A percentile compares a stretch with the other conserved stretches of the same genome.
Conservation (phyloP, 2,113 vertebrate genomes). For the Oreotrochilus melanogaster region DNA sequence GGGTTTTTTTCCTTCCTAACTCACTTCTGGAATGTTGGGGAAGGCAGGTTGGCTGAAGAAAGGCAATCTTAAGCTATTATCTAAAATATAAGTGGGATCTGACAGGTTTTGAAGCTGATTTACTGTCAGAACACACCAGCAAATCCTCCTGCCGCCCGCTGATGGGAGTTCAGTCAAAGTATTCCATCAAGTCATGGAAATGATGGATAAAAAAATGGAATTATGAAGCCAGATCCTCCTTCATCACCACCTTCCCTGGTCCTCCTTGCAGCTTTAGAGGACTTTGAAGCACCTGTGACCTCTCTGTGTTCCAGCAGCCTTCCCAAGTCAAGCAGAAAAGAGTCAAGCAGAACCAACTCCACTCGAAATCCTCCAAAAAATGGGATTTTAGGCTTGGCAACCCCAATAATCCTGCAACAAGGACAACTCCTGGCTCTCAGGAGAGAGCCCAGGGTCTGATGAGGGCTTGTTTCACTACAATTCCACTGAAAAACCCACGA, state of each 20-base stretch:
- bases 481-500: no score
- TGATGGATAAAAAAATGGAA: fast-evolving
- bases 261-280: not conserved
- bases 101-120: fast-evolving
- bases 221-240: fast-evolving
- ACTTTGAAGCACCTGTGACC: fast-evolving
- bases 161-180: not conserved
- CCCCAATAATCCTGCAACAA: no score
- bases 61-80: fast-evolving
- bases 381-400: no score
- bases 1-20: not conserved
- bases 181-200: not conserved
- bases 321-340: no score
- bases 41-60: not conserved
- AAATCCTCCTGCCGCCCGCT: not conserved
- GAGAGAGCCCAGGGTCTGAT: no score
- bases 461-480: no score
- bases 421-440: no score
- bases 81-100: not conserved
- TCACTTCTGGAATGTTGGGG: not conserved
- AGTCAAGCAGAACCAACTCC: no score
- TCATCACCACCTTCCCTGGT: not conserved
- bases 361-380: no score
- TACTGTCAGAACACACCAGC: not conserved
- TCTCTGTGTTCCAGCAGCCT: not conserved